Evolutionary conservation across 2,797 vertebrate species (phyloP).

Genomic region (Gymnothorax javanicus): DNA sequence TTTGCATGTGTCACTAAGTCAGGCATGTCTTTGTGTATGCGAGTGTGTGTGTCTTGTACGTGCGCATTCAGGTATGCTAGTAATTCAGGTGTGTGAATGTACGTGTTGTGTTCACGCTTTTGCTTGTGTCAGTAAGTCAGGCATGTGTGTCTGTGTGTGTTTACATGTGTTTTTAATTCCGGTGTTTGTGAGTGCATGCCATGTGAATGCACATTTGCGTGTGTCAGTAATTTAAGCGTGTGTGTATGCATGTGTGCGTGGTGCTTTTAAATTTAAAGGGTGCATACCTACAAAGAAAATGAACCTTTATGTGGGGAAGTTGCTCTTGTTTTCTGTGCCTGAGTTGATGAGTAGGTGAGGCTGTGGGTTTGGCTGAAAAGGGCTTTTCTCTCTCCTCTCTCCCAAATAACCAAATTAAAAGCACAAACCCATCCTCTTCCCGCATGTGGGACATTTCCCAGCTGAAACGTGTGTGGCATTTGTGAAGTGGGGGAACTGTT

Average conservation of each 20-base stretch:
- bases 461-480: neutral
- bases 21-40: too few species aligned
- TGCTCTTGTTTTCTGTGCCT: neutral
- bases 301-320: neutral
- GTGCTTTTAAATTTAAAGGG: neutral
- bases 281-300: neutral
- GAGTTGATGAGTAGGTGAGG: neutral
- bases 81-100: too few species aligned
- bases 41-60: too few species aligned
- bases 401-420: neutral
- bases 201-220: too few species aligned
- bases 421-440: neutral
- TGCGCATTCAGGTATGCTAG: too few species aligned
- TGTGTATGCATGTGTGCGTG: neutral
- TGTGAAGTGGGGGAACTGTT: neutral
- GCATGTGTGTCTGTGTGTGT: neutral
- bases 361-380: neutral
- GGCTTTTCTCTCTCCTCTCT: neutral
- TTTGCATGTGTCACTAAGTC: too few species aligned
- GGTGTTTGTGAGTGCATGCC: neutral
- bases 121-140: neutral
- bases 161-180: too few species aligned
- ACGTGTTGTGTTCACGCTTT: too few species aligned
- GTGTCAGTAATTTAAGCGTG: neutral
- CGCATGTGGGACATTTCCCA: neutral